These are phyloP conservation scores for Psephotus haematonotus DNA, from an alignment of 2,113 vertebrate genomes.

Conservation along the genomic window DNA sequence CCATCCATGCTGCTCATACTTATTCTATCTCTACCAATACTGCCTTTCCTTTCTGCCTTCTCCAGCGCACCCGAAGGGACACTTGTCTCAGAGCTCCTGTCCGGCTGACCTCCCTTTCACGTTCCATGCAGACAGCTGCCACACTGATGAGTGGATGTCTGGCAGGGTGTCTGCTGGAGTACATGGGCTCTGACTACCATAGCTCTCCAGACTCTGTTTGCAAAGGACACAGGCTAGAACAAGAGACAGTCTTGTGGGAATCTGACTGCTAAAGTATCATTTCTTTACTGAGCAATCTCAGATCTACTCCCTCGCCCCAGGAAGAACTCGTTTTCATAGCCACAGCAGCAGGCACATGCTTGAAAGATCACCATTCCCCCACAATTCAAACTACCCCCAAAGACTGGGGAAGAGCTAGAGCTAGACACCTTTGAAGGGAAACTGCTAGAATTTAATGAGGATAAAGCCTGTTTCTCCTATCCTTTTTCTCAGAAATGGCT, in stretches of 20 bases:
- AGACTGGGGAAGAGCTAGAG: background rate
- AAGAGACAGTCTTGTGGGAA: background rate
- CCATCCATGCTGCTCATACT: background rate
- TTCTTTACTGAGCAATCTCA: background rate
- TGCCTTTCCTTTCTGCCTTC: background rate
- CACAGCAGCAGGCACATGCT: background rate
- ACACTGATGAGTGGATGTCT: rapidly evolving
- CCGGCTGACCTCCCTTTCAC: background rate
- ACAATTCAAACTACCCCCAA: background rate
- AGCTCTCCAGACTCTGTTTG: background rate
- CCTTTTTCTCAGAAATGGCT: background rate
- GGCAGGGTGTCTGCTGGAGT: background rate
- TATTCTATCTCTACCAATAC: background rate
- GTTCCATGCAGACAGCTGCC: background rate
- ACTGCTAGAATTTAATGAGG: background rate
- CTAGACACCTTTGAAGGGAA: background rate
- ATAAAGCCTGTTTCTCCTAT: background rate
- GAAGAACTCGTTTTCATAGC: background rate
- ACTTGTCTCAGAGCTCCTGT: rapidly evolving
- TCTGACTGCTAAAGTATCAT: background rate
- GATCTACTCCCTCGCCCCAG: background rate
- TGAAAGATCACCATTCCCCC: background rate
- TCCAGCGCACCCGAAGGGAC: rapidly evolving
- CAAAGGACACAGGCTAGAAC: background rate
- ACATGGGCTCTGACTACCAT: rapidly evolving